A percentile compares a stretch with the other conserved stretches of the same genome.
Evolutionary conservation across 37 sponge, comb jelly and placozoan species (phyloP).

Genomic region (Agelas oroides): DNA sequence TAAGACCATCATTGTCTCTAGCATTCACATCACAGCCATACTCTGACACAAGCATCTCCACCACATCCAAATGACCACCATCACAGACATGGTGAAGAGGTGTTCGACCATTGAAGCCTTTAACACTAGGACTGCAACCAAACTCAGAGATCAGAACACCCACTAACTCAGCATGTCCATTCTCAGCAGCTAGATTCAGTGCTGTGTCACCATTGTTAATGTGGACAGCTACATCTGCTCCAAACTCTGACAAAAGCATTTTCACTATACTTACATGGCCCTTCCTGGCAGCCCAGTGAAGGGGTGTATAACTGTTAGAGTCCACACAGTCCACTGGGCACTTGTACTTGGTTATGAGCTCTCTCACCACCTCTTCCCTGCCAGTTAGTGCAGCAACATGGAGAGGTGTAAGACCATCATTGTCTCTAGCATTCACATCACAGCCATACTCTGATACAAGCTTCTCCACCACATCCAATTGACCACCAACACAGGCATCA

Average conservation of each 20-base stretch:
- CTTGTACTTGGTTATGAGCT: not conserved
- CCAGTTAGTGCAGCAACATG: constrained; percentile 4
- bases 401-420: constrained; percentile 9
- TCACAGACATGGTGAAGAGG: not conserved
- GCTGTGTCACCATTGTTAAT: not conserved
- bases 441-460: constrained; percentile 9
- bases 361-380: not conserved
- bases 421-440: constrained; percentile 5
- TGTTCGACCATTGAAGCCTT: not conserved
- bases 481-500: not conserved
- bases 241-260: constrained; percentile 4
- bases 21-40: constrained; percentile 9
- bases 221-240: not conserved
- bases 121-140: not conserved
- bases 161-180: not conserved
- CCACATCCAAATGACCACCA: not conserved
- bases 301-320: not conserved
- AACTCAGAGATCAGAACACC: constrained; percentile 3
- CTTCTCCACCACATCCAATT: not conserved
- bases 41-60: not conserved
- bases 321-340: not conserved
- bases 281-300: constrained; percentile 2
- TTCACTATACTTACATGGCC: not conserved
- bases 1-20: not conserved
- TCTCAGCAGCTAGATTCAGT: not conserved